These are phyloP conservation scores for human (Homo sapiens) DNA, from an alignment of 2,113 vertebrate species.

Conservation along the genomic window DNA sequence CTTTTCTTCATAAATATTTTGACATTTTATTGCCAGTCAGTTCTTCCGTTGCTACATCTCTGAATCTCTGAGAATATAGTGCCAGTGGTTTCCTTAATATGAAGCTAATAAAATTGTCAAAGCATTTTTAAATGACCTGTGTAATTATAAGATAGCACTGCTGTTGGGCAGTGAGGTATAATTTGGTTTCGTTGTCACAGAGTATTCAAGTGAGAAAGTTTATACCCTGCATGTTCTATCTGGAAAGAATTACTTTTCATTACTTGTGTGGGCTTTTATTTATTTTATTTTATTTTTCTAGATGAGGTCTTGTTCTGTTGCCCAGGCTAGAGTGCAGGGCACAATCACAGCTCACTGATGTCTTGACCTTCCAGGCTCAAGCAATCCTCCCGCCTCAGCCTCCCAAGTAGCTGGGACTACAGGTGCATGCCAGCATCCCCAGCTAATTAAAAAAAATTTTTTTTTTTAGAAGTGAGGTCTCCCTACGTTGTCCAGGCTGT, in stretches of 20 bases:
- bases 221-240: neutral
- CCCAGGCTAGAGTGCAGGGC: no score
- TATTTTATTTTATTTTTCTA: no score
- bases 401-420: no score
- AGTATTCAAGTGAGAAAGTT: slow-evolving; percentile 26
- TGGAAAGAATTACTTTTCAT: neutral
- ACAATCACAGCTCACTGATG: no score
- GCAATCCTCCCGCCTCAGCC: no score
- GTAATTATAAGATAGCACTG: neutral
- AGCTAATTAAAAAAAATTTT: no score
- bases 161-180: neutral
- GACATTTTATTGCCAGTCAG: neutral
- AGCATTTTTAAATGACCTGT: slow-evolving; percentile 28
- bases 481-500: no score
- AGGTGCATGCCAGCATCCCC: no score
- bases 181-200: slow-evolving; percentile 32
- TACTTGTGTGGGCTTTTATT: neutral
- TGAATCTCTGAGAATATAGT: neutral
- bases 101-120: slow-evolving; percentile 39
- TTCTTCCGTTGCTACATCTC: neutral
- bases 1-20: slow-evolving; percentile 18
- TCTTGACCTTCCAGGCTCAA: no score
- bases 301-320: no score
- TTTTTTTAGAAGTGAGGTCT: no score
- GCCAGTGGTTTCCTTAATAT: slow-evolving; percentile 24